Base-by-base conservation (phyloP, 2,797 vertebrate species). In the Peromyscus nudipes region DNA sequence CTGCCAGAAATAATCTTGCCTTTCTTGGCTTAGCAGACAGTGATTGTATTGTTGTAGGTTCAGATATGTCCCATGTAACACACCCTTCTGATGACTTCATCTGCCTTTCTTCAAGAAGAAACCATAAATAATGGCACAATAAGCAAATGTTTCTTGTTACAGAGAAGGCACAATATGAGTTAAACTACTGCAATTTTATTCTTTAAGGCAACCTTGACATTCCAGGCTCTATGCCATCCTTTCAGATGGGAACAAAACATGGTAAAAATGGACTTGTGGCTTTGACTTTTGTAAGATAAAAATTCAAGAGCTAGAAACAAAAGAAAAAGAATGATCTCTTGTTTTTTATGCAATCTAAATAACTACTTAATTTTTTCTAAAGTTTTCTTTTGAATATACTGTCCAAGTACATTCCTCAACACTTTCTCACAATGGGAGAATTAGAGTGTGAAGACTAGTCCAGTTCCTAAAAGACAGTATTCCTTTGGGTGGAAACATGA, bases 141-240 rank as follows among this genome's bases (percentile, higher is more conserved):
- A 76, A 96, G 80, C 67, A 85, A 90, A 92, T 64, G n/a, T 81
- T 86, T 93, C 77, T 93, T 84, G n/a, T 75, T 94, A 62, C 0
- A 31, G 14, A 49, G 64, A 92, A 37, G 37, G 14, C 27, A 57
- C 31, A 40, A 34, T n/a, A 64, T 60, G 31, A 89, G 17, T 49
- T 71, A 79, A 92, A 52, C 29, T 79, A 82, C 80, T 79, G 0
- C 52, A 81, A 93, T 93, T 87, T 60, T 87, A 82, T 71, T 43
- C 86, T 82, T 82, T 69, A 37, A 4, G 34, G 60, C 89, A 94
- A 92, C 52, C 19, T 71, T 76, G 40, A 55, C 76, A 76, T 62
- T 43, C 62, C 27, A 93, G 83, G 9, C 52, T 87, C 69, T 49
- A 34, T 77, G n/a, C 46, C 46, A 43, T 92, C 46, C 67, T 81